Evolutionary conservation across 2,888 invertebrate genomes (phyloP), one percentile per base, ranked within the genome.

Genomic region (Slavum lentiscoides): DNA sequence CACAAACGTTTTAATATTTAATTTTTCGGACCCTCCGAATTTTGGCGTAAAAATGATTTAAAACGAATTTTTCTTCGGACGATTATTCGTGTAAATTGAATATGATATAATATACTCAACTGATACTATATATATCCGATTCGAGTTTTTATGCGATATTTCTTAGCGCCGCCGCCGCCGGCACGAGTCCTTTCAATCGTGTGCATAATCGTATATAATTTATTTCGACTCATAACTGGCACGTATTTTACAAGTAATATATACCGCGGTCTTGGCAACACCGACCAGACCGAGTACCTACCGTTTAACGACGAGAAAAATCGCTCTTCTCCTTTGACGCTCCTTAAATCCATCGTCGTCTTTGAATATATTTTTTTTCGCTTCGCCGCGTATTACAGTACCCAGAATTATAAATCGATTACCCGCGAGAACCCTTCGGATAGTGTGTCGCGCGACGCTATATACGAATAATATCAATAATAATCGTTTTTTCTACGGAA

Each of bases 151-250:
- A 30, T 2, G 30, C 30, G 30, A 30, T 30, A 30, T 30, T 30
- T 69, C 30, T 37, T 70, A 70, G 30, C 53, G 74, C 30, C 30
- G 1, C 30, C 30, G 4, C 30, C 30, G 4, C 53, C 62, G 30
- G n/a, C 53, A 64, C 13, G 17, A 62, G 30, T 64, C 30, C 30
- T 30, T 74, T 74, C 74, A 74, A 74, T 74, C 74, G 49, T 53
- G 39, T 7, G 55, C 30, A 17, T 74, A 74, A 74, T 66, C 74
- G 39, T 58, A 21, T 55, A 55, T 17, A 23, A 74, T 74, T 74
- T 74, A 74, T 74, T 74, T 55, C 23, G 6, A 74, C 21, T 37
- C 7, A 19, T 74, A 74, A 75, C 67, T 75, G 75, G 75, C 75
- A 58, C 75, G 58, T 75, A 67, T 59, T 75, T 75, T 59, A 67